Conservation (phyloP, 2,888 invertebrate genomes). For the Epiblema foenella region DNA sequence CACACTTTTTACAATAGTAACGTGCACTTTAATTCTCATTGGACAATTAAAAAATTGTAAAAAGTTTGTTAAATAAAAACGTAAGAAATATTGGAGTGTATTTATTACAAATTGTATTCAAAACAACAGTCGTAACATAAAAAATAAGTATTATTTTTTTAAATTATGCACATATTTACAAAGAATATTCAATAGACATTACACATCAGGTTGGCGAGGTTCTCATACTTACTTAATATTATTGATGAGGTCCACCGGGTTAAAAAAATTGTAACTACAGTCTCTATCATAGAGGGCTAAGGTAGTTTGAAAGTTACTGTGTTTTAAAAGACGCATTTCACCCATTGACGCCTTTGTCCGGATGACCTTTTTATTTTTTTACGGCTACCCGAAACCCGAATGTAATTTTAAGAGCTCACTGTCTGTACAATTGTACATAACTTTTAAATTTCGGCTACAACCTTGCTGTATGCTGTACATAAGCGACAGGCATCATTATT, state of each 20-base stretch:
- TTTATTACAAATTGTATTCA: conserved; percentile 61
- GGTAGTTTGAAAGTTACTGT: too few relatives aligned
- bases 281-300: too few relatives aligned
- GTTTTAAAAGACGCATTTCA: too few relatives aligned
- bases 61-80: conserved; percentile 79
- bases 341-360: too few relatives aligned
- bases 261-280: too few relatives aligned
- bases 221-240: not conserved
- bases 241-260: not conserved
- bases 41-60: conserved; percentile 61
- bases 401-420: too few relatives aligned
- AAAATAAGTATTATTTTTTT: not conserved
- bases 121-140: conserved; percentile 62
- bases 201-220: conserved; percentile 4
- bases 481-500: too few relatives aligned
- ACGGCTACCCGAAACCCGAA: too few relatives aligned
- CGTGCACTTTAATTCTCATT: conserved; percentile 67
- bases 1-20: conserved; percentile 67
- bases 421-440: too few relatives aligned
- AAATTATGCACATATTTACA: not conserved
- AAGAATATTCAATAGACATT: not conserved
- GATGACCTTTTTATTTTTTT: too few relatives aligned
- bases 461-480: too few relatives aligned
- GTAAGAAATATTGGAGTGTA: conserved; percentile 57
- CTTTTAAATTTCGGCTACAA: too few relatives aligned